phyloP scores from a whole-genome alignment of 2,797 vertebrate genomes.

The Tangara arthus region DNA sequence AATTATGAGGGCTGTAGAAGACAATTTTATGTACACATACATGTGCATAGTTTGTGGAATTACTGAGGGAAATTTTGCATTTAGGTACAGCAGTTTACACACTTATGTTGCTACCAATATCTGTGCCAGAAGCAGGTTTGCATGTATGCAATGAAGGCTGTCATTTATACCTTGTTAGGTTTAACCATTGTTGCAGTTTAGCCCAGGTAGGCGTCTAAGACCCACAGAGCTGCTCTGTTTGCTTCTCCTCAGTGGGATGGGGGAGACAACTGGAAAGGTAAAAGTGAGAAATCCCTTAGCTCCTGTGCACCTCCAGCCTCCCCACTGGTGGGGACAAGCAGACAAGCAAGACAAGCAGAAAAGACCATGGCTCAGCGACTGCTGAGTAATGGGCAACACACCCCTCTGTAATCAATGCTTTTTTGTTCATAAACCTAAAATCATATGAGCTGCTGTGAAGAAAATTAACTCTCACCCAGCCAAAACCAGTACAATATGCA shows the following conservation, averaged over 20 bases:
- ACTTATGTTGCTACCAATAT: fast-evolving
- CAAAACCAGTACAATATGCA: background rate
- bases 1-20: background rate
- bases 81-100: background rate
- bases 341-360: background rate
- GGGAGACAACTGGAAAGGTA: background rate
- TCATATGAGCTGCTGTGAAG: background rate
- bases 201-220: background rate
- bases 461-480: background rate
- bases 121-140: background rate
- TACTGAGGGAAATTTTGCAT: background rate
- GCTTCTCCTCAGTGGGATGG: background rate
- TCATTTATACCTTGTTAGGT: background rate
- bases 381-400: background rate
- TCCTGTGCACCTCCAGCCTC: background rate
- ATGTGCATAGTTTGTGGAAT: background rate
- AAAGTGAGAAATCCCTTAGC: background rate
- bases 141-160: background rate
- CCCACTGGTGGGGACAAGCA: background rate
- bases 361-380: fast-evolving
- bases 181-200: background rate
- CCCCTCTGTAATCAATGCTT: fast-evolving
- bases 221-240: background rate
- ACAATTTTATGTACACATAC: background rate
- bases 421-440: background rate